Evolutionary conservation across 1,140 invertebrate genomes (phyloP), one percentile per base, ranked within the genome.

Genomic region (Halyomorpha halys): DNA sequence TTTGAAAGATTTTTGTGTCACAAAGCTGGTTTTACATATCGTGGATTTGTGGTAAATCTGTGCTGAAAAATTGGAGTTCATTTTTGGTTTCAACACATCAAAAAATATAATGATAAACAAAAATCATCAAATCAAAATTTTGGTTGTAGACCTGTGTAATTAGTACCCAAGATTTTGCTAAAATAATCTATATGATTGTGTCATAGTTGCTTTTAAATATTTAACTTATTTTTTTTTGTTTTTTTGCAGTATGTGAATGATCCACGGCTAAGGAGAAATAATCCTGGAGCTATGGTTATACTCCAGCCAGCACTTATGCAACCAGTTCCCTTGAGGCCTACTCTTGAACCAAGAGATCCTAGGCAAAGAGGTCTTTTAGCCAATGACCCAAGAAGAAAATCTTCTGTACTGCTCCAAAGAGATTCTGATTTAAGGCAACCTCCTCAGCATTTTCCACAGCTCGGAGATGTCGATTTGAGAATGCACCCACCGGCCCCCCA

Each of bases 301-400:
- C 25, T 30, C 8, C 13, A 15, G 13, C 61, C 27, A 16, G 13
- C 51, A 16, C 19, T 56, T 11, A 16, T 64, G 34, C 14, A 27
- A 18, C 63, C 23, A 25, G 63, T 54, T 21, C 25, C 27, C 9
- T 21, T 18, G 4, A 16, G 63, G 15, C 18, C 25, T 11, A 14
- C 53, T 45, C 47, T 54, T 13, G 62, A 27, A 13, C 25, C 44
- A 16, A 49, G 65, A 27, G 65, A 66, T 30, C 65, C 65, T 21
- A 39, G 65, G 39, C 45, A 66, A 18, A 8, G 61, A 47, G 51
- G n/a, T 15, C 16, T 27, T 16, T 15, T 63, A 9, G 45, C 65
- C 4, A 63, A 62, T 47, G 65, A 66, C 23, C 65, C 65, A 5
- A 11, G 65, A 18, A 27, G 65, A 21, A 66, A 66, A 30, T 56